Evolutionary conservation across 92 coral and sea anemone species (phyloP).

Genomic region (Epizoanthus fatuus): DNA sequence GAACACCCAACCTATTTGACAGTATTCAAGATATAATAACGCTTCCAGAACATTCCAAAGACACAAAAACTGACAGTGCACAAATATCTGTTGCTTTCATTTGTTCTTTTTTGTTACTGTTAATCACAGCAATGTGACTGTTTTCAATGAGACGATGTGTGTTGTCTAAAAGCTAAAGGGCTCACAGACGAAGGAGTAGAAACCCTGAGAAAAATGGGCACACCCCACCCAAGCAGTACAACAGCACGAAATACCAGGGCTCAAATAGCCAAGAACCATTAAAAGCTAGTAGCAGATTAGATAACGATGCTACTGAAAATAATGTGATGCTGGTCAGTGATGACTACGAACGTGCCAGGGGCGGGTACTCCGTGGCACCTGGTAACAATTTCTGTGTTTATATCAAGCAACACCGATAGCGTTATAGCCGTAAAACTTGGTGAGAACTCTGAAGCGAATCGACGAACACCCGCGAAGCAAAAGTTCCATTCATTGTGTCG

Average conservation of each 20-base stretch:
- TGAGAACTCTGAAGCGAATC: too few relatives aligned
- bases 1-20: background rate
- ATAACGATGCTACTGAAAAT: slow-evolving; percentile 2
- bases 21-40: background rate
- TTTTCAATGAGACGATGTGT: background rate
- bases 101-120: slow-evolving; percentile 2
- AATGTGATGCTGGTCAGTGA: background rate
- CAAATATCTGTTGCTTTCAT: slow-evolving; percentile 13
- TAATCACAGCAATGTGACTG: slow-evolving; percentile 22
- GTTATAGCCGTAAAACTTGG: too few relatives aligned
- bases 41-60: slow-evolving; percentile 15
- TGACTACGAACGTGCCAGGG: too few relatives aligned
- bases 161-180: slow-evolving; percentile 4
- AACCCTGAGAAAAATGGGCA: background rate
- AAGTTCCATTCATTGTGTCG: too few relatives aligned
- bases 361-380: too few relatives aligned
- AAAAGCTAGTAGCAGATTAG: background rate
- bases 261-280: background rate
- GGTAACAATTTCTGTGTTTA: too few relatives aligned
- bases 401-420: too few relatives aligned
- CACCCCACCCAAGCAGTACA: background rate
- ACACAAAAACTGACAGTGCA: background rate
- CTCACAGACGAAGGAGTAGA: background rate
- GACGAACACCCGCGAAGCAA: too few relatives aligned
- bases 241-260: background rate